Conservation (phyloP, 2,797 vertebrate species). For the Molossus molossus region DNA sequence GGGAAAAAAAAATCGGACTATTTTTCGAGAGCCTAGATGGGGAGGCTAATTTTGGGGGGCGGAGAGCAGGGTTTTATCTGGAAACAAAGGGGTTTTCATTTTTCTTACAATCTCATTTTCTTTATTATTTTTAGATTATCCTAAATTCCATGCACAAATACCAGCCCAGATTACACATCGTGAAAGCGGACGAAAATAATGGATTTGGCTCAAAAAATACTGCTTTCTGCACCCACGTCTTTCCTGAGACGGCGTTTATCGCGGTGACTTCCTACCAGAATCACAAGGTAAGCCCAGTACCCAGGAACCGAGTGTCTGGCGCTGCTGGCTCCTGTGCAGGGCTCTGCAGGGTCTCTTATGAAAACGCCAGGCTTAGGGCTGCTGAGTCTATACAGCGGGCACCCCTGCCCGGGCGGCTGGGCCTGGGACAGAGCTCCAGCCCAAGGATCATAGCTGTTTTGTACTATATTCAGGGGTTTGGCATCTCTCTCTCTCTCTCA, state of each 20-base stretch:
- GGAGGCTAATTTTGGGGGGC: conserved; percentile 34
- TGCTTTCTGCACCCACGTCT: conserved; percentile 98
- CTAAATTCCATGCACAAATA: conserved; percentile 99
- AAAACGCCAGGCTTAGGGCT: rapidly evolving
- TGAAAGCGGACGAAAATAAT: conserved; percentile 99
- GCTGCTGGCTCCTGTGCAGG: not conserved
- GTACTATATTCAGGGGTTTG: rapidly evolving
- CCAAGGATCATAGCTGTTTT: not conserved
- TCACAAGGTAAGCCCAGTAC: conserved; percentile 93
- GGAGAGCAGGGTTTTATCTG: conserved; percentile 31
- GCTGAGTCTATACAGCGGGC: not conserved
- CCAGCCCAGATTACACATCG: conserved; percentile 98
- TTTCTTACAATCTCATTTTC: conserved; percentile 73
- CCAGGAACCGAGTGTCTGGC: not conserved
- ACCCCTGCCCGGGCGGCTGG: not conserved
- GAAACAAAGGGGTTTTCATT: conserved; percentile 78
- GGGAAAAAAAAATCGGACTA: not conserved
- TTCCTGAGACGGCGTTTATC: conserved; percentile 97
- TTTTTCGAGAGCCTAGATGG: conserved; percentile 28
- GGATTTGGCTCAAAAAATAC: conserved; percentile 99
- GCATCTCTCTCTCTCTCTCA: not conserved
- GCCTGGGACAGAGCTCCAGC: no score
- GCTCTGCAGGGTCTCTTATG: not conserved
- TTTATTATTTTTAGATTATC: conserved; percentile 94
- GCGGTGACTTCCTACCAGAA: conserved; percentile 99